A percentile compares a stretch with the other conserved stretches of the same genome.
phyloP scores from a whole-genome alignment of 2,113 vertebrate species.

The Cynopterus brachyotis region DNA sequence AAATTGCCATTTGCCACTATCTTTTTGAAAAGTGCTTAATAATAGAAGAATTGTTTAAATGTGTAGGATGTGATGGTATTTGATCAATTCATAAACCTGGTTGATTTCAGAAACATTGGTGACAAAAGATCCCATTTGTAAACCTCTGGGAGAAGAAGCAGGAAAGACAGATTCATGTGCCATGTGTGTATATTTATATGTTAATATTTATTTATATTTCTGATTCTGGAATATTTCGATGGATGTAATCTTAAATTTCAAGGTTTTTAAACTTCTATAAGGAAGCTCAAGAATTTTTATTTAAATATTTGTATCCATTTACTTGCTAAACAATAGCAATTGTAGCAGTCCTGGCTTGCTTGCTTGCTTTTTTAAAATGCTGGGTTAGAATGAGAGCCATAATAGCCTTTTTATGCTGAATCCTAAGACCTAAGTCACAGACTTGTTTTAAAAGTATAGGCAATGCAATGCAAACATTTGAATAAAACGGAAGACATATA shows the following conservation, averaged over 20 bases:
- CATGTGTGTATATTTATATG: not conserved
- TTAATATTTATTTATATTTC: not conserved
- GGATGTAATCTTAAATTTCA: not conserved
- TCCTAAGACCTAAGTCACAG: conserved; percentile 4
- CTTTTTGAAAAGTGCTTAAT: not conserved
- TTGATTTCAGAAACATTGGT: conserved; percentile 17
- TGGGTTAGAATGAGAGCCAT: not conserved
- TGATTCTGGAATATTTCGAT: conserved; percentile 20
- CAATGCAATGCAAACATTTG: not conserved
- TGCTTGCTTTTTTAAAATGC: not conserved
- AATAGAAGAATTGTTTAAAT: not conserved
- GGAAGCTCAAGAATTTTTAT: not conserved
- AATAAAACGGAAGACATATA: not conserved
- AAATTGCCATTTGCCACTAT: not conserved
- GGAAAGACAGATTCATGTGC: not conserved
- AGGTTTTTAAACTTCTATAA: not conserved
- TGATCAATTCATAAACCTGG: not conserved
- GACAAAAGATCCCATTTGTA: not conserved
- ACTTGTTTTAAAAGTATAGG: not conserved
- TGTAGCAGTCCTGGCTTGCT: not conserved
- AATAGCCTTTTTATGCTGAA: not conserved
- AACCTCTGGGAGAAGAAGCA: not conserved
- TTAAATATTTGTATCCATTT: conserved; percentile 47
- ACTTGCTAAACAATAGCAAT: not conserved
- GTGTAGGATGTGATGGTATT: not conserved